These are phyloP conservation scores for Tenualosa thibaudeaui DNA, from an alignment of 2,797 vertebrate genomes.

Conservation along the genomic window DNA sequence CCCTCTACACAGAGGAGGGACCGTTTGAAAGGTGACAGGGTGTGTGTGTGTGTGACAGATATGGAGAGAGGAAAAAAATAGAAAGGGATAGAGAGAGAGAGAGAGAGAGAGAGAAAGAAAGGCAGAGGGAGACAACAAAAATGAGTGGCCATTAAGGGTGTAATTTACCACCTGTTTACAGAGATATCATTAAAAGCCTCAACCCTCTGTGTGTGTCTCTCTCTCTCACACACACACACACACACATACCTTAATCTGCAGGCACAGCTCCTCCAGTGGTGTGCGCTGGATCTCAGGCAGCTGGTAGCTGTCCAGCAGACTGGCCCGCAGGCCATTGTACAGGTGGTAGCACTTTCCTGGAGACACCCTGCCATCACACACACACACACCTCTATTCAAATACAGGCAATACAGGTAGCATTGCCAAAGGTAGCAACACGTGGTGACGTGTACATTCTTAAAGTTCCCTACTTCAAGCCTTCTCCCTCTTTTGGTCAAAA, in stretches of 20 bases:
- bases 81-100: conserved; percentile 28
- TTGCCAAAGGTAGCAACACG: no score
- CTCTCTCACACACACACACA: background rate
- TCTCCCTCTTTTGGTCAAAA: background rate
- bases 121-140: conserved; percentile 37
- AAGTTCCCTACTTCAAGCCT: background rate
- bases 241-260: conserved; percentile 91
- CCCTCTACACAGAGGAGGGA: background rate
- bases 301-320: conserved; percentile 91
- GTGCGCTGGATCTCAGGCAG: conserved; percentile 95
- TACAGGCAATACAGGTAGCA: no score
- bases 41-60: conserved; percentile 2
- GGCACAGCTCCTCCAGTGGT: conserved; percentile 93
- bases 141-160: conserved; percentile 35
- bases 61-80: conserved; percentile 22
- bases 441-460: no score
- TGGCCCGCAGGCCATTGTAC: conserved; percentile 90
- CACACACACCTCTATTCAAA: background rate
- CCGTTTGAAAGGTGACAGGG: background rate
- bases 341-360: conserved; percentile 96
- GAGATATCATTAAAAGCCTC: background rate
- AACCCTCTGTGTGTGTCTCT: background rate
- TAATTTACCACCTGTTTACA: conserved; percentile 4
- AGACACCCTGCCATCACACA: conserved; percentile 80
- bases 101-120: background rate